Percentiles rank a stretch among this genome's conserved stretches.
Conservation (phyloP, 2,797 vertebrate species). For the Paramormyrops hopkinsi region DNA sequence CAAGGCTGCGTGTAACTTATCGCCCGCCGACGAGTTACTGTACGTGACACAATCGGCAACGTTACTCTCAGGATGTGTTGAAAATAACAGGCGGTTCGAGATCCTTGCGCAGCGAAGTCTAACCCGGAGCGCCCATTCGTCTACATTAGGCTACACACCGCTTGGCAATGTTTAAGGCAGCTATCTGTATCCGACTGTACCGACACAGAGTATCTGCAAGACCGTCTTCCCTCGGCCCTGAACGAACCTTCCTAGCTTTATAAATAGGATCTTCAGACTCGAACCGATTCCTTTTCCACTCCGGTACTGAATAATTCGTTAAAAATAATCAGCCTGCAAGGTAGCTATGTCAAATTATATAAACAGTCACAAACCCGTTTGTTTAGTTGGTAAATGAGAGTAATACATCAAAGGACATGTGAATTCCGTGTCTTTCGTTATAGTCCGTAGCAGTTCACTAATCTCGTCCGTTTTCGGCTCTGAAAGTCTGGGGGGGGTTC, state of each 20-base stretch:
- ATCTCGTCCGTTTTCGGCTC: conserved; percentile 71
- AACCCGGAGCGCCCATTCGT: conserved; percentile 46
- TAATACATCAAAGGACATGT: conserved; percentile 49
- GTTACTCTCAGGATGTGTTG: conserved; percentile 49
- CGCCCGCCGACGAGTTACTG: conserved; percentile 36
- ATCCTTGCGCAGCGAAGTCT: conserved; percentile 57
- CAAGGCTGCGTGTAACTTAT: conserved; percentile 37
- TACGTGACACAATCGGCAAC: conserved; percentile 38
- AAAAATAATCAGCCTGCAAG: conserved; percentile 52
- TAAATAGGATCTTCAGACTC: conserved; percentile 49
- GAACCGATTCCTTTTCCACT: conserved; percentile 40
- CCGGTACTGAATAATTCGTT: conserved; percentile 52
- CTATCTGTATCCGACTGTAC: conserved; percentile 54
- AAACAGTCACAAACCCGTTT: conserved; percentile 65
- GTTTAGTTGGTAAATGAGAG: conserved; percentile 54
- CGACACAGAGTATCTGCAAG: conserved; percentile 43
- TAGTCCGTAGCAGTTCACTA: conserved; percentile 58
- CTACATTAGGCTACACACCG: conserved; percentile 38
- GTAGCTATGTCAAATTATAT: conserved; percentile 62
- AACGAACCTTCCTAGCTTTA: conserved; percentile 45
- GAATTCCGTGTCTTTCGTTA: conserved; percentile 52
- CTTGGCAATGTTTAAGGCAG: conserved; percentile 48
- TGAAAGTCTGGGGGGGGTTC: conserved; percentile 67
- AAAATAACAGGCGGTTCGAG: conserved; percentile 43
- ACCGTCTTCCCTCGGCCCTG: conserved; percentile 45